Base-by-base conservation (phyloP, 2,888 invertebrate species). In the Venusia cambrica region DNA sequence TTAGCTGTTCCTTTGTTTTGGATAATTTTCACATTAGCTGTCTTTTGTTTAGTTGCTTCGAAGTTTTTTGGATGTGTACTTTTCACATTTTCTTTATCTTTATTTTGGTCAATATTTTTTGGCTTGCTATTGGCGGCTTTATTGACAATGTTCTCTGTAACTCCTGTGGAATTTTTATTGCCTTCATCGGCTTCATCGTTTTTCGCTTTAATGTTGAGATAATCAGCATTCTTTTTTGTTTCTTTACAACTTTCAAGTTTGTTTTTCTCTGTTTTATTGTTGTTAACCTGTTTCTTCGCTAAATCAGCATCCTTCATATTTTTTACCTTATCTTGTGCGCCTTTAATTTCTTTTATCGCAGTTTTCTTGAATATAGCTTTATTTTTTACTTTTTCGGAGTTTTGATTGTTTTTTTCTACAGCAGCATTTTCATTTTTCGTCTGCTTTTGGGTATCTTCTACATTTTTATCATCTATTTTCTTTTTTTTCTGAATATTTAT, bases 301-400 rank as follows among this genome's bases (percentile, higher is more conserved):
- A 2, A 7, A 13, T 6, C 9, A 14, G 8, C 14, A 7, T 16
- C 16, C n/a, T 14, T 19, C 18, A 6, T 10, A 30, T 39, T 45
- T 38, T 45, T 47, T 2, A 26, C 14, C 24, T 33, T 49, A 11
- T 12, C 16, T 28, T 49, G 44, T 17, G 16, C 6, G n/a, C 27
- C 25, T 27, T 31, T 44, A 16, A 30, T 28, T n/a, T 27, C 10
- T 21, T 31, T 18, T 25, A 4, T 2, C 12, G 1, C 31, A 48
- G 33, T 38, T 46, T 41, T 22, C n/a, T 27, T 9, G 2, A 3
- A 13, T 5, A 18, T 5, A 3, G 31, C 34, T 27, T 30, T 39
- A 10, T 16, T 42, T 28, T 12, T 13, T 19, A 9, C 4, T 10
- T 6, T 17, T n/a, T n/a, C 17, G 7, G 5, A 6, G 15, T 1